phyloP scores from a whole-genome alignment of 1,140 invertebrate genomes.

The Medauroidea extradentata region DNA sequence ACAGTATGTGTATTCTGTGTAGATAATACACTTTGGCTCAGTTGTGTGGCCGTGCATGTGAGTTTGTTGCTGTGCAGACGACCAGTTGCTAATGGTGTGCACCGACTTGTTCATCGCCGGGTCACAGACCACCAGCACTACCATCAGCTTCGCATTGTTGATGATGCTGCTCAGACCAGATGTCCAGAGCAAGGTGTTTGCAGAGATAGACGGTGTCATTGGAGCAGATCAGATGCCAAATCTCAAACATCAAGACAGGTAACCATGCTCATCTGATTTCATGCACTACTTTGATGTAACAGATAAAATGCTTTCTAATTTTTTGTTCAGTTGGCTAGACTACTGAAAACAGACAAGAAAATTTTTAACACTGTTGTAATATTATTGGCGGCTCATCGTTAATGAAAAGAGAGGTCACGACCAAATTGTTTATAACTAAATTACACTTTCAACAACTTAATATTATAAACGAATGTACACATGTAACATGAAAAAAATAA shows the following conservation, averaged over 20 bases:
- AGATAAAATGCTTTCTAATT: too few relatives aligned
- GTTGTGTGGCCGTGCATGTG: background rate
- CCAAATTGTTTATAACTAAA: too few relatives aligned
- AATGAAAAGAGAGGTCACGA: background rate
- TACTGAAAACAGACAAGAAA: background rate
- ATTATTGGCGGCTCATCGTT: constrained; percentile 11
- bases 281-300: background rate
- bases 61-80: constrained; percentile 47
- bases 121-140: constrained; percentile 64
- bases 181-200: constrained; percentile 59
- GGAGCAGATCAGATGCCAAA: constrained; percentile 39
- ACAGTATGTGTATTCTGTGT: background rate
- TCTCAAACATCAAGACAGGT: constrained; percentile 43
- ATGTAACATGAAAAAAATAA: too few relatives aligned
- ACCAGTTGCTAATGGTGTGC: constrained; percentile 63
- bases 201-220: constrained; percentile 57
- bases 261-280: constrained; percentile 10
- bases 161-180: constrained; percentile 60
- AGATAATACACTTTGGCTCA: background rate
- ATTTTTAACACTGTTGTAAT: background rate
- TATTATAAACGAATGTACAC: too few relatives aligned
- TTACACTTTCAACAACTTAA: too few relatives aligned
- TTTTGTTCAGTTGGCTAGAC: background rate
- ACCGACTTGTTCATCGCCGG: constrained; percentile 69
- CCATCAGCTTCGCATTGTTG: constrained; percentile 66